phyloP scores from a whole-genome alignment of 1,140 invertebrate species.

The Asobara japonica region DNA sequence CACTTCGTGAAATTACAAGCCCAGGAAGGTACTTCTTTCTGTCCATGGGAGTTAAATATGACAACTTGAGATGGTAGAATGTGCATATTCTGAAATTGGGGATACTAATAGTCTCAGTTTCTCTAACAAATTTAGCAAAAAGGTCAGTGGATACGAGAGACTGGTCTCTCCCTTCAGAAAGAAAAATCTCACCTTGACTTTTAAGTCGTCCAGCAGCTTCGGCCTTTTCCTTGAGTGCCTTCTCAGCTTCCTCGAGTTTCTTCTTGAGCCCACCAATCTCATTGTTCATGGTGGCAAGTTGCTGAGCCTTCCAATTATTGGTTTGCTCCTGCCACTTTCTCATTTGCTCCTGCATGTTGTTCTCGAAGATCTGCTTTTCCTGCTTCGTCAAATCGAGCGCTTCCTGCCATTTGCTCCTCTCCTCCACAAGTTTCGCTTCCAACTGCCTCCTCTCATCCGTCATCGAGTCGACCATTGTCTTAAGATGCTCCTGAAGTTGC shows the following conservation, averaged over 20 bases:
- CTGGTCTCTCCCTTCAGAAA: background rate
- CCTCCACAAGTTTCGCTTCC: background rate
- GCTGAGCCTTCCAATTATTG: conserved; percentile 59
- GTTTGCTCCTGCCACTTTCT: conserved; percentile 59
- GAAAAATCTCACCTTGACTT: background rate
- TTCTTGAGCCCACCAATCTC: conserved; percentile 52
- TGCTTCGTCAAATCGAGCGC: background rate
- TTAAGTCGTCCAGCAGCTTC: conserved; percentile 41
- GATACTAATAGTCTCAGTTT: too few species aligned
- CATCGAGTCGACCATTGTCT: conserved; percentile 62
- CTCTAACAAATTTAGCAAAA: background rate
- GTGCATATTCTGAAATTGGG: too few species aligned
- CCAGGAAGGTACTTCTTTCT: too few species aligned
- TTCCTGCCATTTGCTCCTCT: background rate
- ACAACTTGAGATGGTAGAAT: too few species aligned
- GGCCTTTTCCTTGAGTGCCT: conserved; percentile 61
- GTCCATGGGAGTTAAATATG: too few species aligned
- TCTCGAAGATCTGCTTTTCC: conserved; percentile 59
- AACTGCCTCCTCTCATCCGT: conserved; percentile 56
- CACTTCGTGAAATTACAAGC: too few species aligned
- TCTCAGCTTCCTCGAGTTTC: conserved; percentile 64
- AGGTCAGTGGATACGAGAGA: background rate
- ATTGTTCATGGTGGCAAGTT: conserved; percentile 55
- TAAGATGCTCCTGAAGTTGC: conserved; percentile 62
- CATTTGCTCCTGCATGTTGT: conserved; percentile 53